Conservation (phyloP, 2,113 vertebrate species). For the Tenebrosternarchus preto region DNA sequence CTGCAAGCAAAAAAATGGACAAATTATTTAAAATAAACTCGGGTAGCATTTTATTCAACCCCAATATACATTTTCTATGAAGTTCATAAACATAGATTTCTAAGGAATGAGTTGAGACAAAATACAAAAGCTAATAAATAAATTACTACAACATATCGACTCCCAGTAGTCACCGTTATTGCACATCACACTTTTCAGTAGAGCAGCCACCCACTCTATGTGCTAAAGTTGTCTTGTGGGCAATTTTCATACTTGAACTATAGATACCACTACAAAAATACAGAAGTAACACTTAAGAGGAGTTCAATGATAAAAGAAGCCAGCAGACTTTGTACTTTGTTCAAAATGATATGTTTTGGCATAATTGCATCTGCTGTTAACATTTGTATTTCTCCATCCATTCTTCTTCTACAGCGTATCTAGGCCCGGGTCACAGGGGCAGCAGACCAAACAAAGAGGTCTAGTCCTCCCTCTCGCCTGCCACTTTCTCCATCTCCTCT, state of each 20-base stretch:
- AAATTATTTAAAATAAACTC: neutral
- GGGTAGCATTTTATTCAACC: neutral
- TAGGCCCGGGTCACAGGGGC: no score
- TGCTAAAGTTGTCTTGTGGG: neutral
- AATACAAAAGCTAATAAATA: neutral
- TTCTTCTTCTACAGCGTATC: no score
- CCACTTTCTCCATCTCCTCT: no score
- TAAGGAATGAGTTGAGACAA: neutral
- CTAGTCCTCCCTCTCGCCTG: no score
- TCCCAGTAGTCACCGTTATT: neutral
- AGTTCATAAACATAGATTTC: neutral
- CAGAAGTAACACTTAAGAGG: neutral
- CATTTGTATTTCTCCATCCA: no score
- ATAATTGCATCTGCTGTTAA: no score
- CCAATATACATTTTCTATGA: neutral
- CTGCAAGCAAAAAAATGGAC: constrained; percentile 65
- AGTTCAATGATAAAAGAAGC: neutral
- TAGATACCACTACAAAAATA: neutral
- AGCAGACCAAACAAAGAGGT: no score
- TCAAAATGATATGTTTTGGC: no score
- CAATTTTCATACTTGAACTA: neutral
- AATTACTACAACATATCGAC: neutral
- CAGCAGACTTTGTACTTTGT: neutral
- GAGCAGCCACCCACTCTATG: no score
- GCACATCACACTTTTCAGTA: neutral